phyloP scores from a whole-genome alignment of 2,888 invertebrate species.

The Drosophila differens region DNA sequence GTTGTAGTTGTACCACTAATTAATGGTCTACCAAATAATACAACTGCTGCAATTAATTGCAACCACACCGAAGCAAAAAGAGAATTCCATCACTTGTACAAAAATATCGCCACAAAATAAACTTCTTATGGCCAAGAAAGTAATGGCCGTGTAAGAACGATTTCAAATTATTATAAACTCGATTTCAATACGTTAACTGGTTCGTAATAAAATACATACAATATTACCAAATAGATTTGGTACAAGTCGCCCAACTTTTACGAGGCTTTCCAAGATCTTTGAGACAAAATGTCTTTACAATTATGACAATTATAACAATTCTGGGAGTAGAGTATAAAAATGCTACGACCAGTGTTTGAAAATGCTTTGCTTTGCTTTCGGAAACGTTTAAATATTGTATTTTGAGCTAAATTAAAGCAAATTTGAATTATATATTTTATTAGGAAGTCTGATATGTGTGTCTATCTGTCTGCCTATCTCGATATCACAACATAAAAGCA shows the following conservation, averaged over 20 bases:
- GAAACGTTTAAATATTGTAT: too few species aligned
- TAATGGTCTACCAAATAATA: constrained; percentile 26
- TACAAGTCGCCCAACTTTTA: neutral
- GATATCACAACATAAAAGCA: neutral
- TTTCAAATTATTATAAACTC: neutral
- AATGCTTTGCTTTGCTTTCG: too few species aligned
- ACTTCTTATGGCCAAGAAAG: neutral
- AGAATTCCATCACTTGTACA: neutral
- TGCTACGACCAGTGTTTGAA: neutral
- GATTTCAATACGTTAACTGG: neutral
- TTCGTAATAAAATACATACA: neutral
- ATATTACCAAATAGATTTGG: neutral
- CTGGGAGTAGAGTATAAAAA: neutral
- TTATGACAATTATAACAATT: neutral
- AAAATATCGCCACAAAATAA: neutral
- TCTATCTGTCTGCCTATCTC: neutral
- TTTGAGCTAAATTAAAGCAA: neutral
- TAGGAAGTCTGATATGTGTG: neutral
- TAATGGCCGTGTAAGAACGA: neutral
- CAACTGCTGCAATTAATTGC: constrained; percentile 15
- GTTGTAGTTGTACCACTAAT: constrained; percentile 22
- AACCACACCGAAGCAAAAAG: constrained; percentile 2
- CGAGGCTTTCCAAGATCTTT: neutral
- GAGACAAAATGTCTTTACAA: neutral
- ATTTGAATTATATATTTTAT: neutral